phyloP scores from a whole-genome alignment of 2,113 vertebrate species.

The Clarias gariepinus region DNA sequence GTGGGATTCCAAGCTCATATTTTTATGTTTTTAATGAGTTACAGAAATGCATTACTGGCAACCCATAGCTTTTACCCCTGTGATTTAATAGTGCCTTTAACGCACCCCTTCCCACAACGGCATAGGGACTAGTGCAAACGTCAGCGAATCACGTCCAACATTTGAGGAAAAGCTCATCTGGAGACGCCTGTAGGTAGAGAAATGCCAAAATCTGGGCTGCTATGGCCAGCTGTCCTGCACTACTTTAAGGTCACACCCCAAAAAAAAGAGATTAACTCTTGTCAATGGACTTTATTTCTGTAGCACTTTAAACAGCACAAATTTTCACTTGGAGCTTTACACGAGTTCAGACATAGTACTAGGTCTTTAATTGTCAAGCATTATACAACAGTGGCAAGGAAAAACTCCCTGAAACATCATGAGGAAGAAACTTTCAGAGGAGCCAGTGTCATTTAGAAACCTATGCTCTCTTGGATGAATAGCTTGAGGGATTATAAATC shows the following conservation, averaged over 20 bases:
- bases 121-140: neutral
- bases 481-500: neutral
- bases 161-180: neutral
- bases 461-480: neutral
- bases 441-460: neutral
- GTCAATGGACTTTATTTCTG: neutral
- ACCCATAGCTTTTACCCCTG: neutral
- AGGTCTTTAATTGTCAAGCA: neutral
- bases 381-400: neutral
- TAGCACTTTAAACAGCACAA: neutral
- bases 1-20: constrained; percentile 25
- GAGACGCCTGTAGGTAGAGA: neutral
- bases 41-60: constrained; percentile 24
- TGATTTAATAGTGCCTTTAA: constrained; percentile 14
- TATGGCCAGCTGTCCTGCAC: neutral
- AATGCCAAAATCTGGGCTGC: neutral
- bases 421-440: neutral
- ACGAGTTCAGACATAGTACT: neutral
- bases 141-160: neutral
- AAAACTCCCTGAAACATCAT: constrained; percentile 2
- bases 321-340: neutral
- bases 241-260: neutral
- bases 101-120: neutral
- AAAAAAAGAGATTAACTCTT: neutral
- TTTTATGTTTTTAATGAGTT: constrained; percentile 28